Conservation (phyloP, 2,888 invertebrate genomes). For the Pedicia rivosa region DNA sequence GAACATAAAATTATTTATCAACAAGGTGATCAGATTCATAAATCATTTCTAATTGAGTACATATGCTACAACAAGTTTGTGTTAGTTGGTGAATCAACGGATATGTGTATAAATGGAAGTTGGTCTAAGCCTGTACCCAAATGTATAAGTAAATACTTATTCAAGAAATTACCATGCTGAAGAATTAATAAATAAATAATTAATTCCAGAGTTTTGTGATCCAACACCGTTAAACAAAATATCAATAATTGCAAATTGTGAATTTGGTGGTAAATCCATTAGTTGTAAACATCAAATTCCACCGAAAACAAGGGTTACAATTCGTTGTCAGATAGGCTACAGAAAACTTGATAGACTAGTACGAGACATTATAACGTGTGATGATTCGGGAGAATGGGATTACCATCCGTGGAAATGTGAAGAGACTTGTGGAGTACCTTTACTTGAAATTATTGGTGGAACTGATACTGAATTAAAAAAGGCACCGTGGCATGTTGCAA, state of each 20-base stretch:
- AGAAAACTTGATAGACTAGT: constrained; percentile 3
- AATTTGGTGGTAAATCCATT: constrained; percentile 4
- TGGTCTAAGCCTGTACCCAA: constrained; percentile 5
- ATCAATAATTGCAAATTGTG: constrained; percentile 5
- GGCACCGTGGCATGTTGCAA: constrained; percentile 10
- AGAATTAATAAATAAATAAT: too few relatives aligned
- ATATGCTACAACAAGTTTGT: constrained; percentile 7
- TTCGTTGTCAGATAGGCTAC: constrained; percentile 10
- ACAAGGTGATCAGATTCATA: background rate
- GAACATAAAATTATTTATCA: background rate
- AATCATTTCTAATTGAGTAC: constrained; percentile 2
- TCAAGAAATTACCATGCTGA: too few relatives aligned
- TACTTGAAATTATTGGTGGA: constrained; percentile 3
- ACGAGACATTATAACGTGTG: constrained; percentile 7
- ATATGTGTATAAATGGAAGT: constrained; percentile 8
- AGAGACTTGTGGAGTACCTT: constrained; percentile 8
- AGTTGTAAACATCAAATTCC: constrained; percentile 5
- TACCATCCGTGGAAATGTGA: constrained; percentile 9
- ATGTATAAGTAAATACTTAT: constrained; percentile 11
- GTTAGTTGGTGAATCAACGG: constrained; percentile 4
- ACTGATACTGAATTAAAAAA: background rate
- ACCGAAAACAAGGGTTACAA: constrained; percentile 8
- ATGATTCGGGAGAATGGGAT: constrained; percentile 9
- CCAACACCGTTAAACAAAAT: constrained; percentile 2
- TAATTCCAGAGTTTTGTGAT: constrained; percentile 4